Evolutionary conservation across 2,797 vertebrate species (phyloP).

Genomic region (Sebastolobus alascanus): DNA sequence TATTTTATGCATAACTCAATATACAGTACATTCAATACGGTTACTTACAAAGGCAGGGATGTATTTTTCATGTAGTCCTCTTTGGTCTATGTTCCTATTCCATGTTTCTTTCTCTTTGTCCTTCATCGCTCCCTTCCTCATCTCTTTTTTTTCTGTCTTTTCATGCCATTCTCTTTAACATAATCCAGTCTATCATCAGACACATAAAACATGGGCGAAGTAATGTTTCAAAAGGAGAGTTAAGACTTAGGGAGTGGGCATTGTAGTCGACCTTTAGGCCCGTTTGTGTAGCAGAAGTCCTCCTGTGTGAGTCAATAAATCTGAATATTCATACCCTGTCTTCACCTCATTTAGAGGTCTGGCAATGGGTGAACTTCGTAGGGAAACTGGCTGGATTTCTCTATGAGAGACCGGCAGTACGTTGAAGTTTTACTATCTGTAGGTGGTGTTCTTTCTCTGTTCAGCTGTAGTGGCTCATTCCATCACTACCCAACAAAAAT

Average conservation of each 20-base stretch:
- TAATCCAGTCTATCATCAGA: constrained; percentile 4
- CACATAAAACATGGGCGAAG: background rate
- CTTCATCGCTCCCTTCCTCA: background rate
- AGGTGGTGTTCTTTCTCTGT: background rate
- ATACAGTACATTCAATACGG: background rate
- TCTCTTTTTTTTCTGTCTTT: too few relatives aligned
- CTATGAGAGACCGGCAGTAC: background rate
- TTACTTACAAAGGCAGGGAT: background rate
- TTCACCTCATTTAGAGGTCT: background rate
- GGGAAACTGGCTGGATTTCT: background rate
- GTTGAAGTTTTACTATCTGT: background rate
- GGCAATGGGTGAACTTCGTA: background rate
- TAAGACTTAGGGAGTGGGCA: too few relatives aligned
- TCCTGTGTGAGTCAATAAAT: background rate
- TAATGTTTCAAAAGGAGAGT: background rate
- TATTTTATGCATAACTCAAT: background rate
- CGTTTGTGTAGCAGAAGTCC: background rate
- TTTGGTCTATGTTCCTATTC: constrained; percentile 8
- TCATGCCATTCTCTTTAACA: background rate
- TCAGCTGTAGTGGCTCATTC: background rate
- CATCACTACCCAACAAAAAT: background rate
- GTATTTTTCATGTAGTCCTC: constrained; percentile 12
- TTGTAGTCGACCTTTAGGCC: background rate
- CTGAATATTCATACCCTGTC: background rate
- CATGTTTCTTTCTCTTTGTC: constrained; percentile 15